Evolutionary conservation across 2,888 invertebrate genomes (phyloP).

Genomic region (Tetragnatha montana): DNA sequence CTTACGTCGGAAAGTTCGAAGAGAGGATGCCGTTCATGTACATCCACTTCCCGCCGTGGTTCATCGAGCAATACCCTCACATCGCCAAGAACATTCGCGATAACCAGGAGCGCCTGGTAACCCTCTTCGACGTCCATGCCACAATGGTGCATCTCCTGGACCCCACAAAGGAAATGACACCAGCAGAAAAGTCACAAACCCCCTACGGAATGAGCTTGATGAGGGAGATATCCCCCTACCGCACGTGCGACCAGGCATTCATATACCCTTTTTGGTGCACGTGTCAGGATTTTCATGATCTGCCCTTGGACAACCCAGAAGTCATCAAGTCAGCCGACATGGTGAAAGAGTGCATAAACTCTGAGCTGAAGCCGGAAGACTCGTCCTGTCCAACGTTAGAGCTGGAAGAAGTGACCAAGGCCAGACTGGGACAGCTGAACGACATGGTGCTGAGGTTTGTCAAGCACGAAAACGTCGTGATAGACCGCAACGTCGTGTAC

Average conservation of each 20-base stretch:
- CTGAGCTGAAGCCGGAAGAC: conserved; percentile 12
- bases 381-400: conserved; percentile 25
- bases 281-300: conserved; percentile 71
- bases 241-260: conserved; percentile 75
- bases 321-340: conserved; percentile 39
- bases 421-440: conserved; percentile 47
- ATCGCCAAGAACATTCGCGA: conserved; percentile 72
- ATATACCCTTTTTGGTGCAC: conserved; percentile 76
- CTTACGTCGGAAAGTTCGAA: conserved; percentile 80
- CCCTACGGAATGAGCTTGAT: conserved; percentile 74
- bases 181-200: not conserved
- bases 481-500: conserved; percentile 45
- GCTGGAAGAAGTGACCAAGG: conserved; percentile 34
- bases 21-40: conserved; percentile 76
- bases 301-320: conserved; percentile 6
- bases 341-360: conserved; percentile 44
- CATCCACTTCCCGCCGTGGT: conserved; percentile 75
- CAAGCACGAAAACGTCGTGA: conserved; percentile 55
- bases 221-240: conserved; percentile 74
- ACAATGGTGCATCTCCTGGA: conserved; percentile 84
- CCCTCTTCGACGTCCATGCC: conserved; percentile 78
- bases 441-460: conserved; percentile 66
- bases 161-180: conserved; percentile 72
- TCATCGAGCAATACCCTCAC: conserved; percentile 73
- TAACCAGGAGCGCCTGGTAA: conserved; percentile 75